These are phyloP conservation scores for Telmatochromis sp. DNA, from an alignment of 2,113 vertebrate species.

Conservation along the genomic window DNA sequence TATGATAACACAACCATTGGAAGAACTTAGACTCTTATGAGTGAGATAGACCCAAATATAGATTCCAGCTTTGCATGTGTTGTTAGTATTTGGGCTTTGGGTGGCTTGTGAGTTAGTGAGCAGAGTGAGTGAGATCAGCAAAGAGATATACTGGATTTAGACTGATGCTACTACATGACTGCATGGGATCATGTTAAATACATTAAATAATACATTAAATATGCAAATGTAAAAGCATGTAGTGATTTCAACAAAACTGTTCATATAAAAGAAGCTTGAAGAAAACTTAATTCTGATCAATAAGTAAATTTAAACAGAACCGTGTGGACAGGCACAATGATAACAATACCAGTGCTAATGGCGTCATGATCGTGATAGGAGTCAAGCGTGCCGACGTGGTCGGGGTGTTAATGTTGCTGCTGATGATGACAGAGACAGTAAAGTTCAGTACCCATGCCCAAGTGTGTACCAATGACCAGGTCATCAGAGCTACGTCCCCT, in stretches of 20 bases:
- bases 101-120: not conserved
- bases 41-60: not conserved
- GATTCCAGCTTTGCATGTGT: not conserved
- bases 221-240: not conserved
- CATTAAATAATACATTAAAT: not conserved
- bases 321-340: not conserved
- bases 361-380: not conserved
- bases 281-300: not conserved
- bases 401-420: not conserved
- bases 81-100: not conserved
- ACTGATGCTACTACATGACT: not conserved
- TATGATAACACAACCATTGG: conserved; percentile 22
- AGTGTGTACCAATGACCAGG: conserved; percentile 75
- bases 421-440: not conserved
- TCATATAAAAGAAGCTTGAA: not conserved
- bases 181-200: not conserved
- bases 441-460: conserved; percentile 66
- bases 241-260: not conserved
- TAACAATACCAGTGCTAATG: not conserved
- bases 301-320: not conserved
- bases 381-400: not conserved
- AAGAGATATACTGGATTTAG: not conserved
- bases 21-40: not conserved
- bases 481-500: conserved; percentile 78
- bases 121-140: not conserved